These are phyloP conservation scores for Ceratina australensis DNA, from an alignment of 1,140 invertebrate genomes.

Conservation along the genomic window DNA sequence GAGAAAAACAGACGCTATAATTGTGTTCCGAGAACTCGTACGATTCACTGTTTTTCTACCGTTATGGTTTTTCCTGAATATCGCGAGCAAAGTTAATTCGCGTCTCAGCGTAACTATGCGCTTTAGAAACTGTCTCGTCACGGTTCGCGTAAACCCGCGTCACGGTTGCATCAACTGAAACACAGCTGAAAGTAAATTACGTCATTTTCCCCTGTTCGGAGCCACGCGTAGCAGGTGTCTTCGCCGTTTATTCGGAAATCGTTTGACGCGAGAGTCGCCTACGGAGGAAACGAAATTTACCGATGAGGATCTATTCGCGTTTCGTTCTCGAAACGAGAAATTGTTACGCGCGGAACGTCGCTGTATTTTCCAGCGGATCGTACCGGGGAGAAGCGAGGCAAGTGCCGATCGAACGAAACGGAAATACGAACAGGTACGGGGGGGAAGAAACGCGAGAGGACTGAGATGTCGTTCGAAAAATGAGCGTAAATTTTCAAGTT, in stretches of 20 bases:
- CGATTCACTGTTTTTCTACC: background rate
- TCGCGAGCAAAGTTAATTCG: background rate
- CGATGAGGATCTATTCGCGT: no score
- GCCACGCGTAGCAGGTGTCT: slow-evolving; percentile 2
- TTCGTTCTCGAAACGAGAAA: no score
- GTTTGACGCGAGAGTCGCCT: background rate
- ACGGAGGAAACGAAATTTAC: no score
- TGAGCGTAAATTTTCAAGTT: no score
- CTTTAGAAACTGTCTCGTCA: slow-evolving; percentile 20
- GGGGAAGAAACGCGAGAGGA: no score
- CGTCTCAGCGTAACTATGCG: background rate
- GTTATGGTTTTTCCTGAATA: background rate
- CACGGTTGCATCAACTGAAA: slow-evolving; percentile 55
- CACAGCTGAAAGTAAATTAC: slow-evolving; percentile 13
- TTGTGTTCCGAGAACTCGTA: background rate
- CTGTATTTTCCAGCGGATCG: no score
- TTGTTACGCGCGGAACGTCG: no score
- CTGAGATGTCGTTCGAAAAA: no score
- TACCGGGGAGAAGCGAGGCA: no score
- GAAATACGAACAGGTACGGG: no score
- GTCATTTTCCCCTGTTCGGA: slow-evolving; percentile 5
- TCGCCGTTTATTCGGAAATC: background rate
- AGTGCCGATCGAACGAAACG: no score
- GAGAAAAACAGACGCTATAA: background rate
- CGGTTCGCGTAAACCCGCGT: slow-evolving; percentile 45